These are phyloP conservation scores for Mylabris sibirica DNA, from an alignment of 2,888 invertebrate species.

Conservation along the genomic window DNA sequence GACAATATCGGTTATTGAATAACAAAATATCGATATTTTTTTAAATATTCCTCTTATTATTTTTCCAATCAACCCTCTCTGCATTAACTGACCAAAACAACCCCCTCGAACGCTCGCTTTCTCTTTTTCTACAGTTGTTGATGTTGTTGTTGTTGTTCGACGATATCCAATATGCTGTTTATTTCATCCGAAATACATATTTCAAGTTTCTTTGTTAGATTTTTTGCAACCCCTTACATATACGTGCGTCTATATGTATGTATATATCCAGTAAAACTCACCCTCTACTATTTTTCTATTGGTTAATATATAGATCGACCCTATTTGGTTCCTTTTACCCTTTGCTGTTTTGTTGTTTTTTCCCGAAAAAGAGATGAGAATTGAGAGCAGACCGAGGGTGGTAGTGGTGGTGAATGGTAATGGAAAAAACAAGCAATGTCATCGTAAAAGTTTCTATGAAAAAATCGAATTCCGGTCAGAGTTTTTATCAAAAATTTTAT, in stretches of 20 bases:
- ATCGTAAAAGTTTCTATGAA: constrained; percentile 38
- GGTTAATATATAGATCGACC: constrained; percentile 12
- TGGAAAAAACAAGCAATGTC: background rate
- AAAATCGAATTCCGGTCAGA: background rate
- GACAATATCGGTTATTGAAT: background rate
- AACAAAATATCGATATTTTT: constrained; percentile 17
- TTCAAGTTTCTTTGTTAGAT: constrained; percentile 33
- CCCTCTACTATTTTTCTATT: constrained; percentile 48
- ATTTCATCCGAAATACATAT: constrained; percentile 43
- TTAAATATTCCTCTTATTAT: background rate
- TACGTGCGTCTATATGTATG: constrained; percentile 18
- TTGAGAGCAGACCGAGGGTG: background rate
- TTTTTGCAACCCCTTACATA: constrained; percentile 45
- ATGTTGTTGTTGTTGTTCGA: background rate
- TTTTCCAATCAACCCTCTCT: background rate
- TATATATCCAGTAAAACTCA: constrained; percentile 42
- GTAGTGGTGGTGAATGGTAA: background rate
- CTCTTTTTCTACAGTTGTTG: background rate
- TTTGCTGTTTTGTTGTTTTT: constrained; percentile 40
- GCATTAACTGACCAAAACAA: constrained; percentile 7
- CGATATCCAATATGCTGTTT: constrained; percentile 43
- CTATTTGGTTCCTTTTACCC: constrained; percentile 14
- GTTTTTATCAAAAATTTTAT: background rate
- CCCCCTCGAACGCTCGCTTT: background rate
- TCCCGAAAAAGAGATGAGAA: constrained; percentile 28